Evolutionary conservation across 2,888 invertebrate genomes (phyloP), one percentile per base, ranked within the genome.

Genomic region (Apodemia hepburni): DNA sequence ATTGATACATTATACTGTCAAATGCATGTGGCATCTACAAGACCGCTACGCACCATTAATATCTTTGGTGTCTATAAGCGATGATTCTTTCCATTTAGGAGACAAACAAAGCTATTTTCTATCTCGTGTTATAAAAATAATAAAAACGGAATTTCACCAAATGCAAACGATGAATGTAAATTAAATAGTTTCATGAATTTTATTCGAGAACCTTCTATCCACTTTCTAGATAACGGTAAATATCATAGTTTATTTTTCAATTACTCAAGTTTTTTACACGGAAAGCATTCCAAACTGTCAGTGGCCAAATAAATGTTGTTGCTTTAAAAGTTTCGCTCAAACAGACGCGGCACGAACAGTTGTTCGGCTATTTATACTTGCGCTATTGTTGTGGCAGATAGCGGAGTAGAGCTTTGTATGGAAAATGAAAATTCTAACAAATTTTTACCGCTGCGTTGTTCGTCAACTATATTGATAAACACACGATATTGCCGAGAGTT

Each of bases 271-370:
- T 54, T 42, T 54, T 54, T 54, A 54, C 54, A 29, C 54, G 54
- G 27, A 54, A 54, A 54, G 27, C 54, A 27, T 54, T 54, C 12
- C 27, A 11, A 54, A 12, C 54, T 54, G 54, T 54, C 54, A 54
- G 54, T 27, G 27, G 27, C 29, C 54, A 54, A 54, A 22, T 27
- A 54, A 54, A 51, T 51, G 51, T 51, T 54, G 54, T 27, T 27
- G 54, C 54, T 27, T 15, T 54, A 6, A 54, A 54, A 15, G 12
- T 54, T 54, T n/a, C 51, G 22, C 22, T 15, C 51, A 5, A 38
- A 54, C 54, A 15, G 54, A 54, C 54, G 54, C 27, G 27, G 54
- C 29, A 27, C 54, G 54, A 54, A 54, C 54, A 22, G 49, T 49
- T 51, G 54, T 54, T 54, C 2, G 22, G 54, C 54, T 54, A 22